Percentiles rank a stretch among this genome's conserved stretches.
phyloP scores from a whole-genome alignment of 2,113 vertebrate species.

The Trematocara marginatum region DNA sequence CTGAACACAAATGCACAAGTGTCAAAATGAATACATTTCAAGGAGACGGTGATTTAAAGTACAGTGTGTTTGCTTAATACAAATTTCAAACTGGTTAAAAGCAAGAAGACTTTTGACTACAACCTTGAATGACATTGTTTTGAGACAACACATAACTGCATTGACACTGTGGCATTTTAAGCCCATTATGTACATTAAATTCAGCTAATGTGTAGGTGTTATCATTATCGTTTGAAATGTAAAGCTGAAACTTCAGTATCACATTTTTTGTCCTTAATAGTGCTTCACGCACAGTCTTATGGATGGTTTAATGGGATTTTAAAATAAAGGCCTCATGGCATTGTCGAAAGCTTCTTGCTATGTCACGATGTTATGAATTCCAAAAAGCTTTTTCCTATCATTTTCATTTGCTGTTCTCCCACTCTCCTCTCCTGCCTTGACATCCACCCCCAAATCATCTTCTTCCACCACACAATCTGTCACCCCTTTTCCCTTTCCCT shows the following conservation, averaged over 20 bases:
- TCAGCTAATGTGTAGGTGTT: neutral
- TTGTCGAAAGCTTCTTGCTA: constrained; percentile 31
- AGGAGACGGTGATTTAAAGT: neutral
- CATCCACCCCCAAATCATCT: constrained; percentile 34
- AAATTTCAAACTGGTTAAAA: neutral
- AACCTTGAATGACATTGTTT: neutral
- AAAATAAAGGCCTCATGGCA: constrained; percentile 18
- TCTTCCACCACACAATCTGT: constrained; percentile 15
- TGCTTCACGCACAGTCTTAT: neutral
- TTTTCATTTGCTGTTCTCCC: constrained; percentile 22
- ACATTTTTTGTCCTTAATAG: neutral
- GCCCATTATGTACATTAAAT: neutral
- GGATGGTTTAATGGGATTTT: neutral
- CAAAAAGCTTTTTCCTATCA: constrained; percentile 29
- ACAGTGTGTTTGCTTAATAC: neutral
- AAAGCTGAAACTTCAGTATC: neutral
- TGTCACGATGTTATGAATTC: constrained; percentile 58
- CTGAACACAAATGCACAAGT: neutral
- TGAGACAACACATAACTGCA: neutral
- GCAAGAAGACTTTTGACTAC: neutral
- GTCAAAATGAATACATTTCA: constrained; percentile 14
- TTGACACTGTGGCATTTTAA: neutral
- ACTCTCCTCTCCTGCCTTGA: constrained; percentile 33
- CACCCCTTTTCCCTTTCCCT: constrained; percentile 23
- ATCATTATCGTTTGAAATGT: neutral